Base-by-base conservation (phyloP, 2,888 invertebrate genomes). In the Scaptomyza cyrtandrae region DNA sequence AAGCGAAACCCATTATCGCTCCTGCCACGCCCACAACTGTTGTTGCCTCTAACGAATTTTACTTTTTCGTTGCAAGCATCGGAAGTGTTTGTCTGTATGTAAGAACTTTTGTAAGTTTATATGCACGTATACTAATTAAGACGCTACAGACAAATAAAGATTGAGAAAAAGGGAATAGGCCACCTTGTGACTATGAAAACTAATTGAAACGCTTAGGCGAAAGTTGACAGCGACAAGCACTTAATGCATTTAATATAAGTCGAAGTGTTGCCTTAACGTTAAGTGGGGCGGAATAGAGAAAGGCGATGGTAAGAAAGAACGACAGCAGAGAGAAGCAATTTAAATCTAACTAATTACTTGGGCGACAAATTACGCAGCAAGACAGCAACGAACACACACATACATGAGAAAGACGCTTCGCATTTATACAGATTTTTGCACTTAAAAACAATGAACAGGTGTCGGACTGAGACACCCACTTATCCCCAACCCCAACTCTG, bases 321-420 rank as follows among this genome's bases (percentile, higher is more conserved):
- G 59, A 74, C 72, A 72, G 70, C 64, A 78, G 80, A 79, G 76
- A 80, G 83, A 89, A 86, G 86, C 88, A 86, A 90, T 90, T 90
- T 90, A 90, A 90, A 90, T 90, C 90, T 90, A 85, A 86, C 90
- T 90, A 90, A 90, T 90, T 90, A 90, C 90, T 88, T 83, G 80
- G 80, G 88, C 90, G 90, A 90, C 90, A 90, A 90, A 90, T 90
- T 90, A 86, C 89, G 71, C 73, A 63, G 66, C 54, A 55, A 61
- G 78, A 71, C 57, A 60, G 55, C 44, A 59, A 41, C 70, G 64
- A 63, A 71, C 53, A 64, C 54, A 37, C 45, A 35, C 45, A 27
- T 37, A 37, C 43, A 39, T 13, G 33, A 33, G 33, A 13, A 11
- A 33, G 33, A 33, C 49, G 35, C 39, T 24, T 10, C 24, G 29